Conservation (phyloP, 2,113 vertebrate genomes). For the Gnathonemus longibarbis region DNA sequence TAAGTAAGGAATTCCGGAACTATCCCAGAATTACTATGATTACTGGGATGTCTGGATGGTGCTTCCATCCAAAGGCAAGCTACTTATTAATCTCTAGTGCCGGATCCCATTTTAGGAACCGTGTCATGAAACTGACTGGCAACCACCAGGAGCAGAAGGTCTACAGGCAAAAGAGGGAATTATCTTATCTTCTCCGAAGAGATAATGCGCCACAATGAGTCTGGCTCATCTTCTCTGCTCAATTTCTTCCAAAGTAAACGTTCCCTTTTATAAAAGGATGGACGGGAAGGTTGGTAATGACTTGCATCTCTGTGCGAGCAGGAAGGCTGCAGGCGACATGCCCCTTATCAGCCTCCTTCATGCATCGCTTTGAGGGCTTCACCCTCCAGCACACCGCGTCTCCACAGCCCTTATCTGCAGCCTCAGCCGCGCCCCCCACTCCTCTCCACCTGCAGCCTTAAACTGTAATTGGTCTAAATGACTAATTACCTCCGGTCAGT, state of each 20-base stretch:
- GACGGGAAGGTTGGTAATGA: not conserved
- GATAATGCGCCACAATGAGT: not conserved
- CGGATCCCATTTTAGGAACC: not conserved
- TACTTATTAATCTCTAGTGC: not conserved
- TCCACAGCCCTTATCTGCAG: not conserved
- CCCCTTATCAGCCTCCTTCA: not conserved
- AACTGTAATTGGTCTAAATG: not conserved
- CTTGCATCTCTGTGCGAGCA: not conserved
- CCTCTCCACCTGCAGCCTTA: not conserved
- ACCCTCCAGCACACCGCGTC: no score
- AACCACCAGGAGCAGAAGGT: not conserved
- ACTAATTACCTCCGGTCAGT: not conserved
- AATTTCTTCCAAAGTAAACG: not conserved
- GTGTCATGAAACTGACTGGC: not conserved
- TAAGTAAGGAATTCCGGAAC: not conserved
- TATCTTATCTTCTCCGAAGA: not conserved
- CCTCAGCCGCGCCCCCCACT: not conserved
- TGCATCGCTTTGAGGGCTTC: not conserved
- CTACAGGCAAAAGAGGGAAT: not conserved
- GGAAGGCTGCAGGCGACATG: not conserved
- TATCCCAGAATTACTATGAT: not conserved
- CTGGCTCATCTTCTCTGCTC: not conserved
- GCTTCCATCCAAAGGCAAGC: not conserved
- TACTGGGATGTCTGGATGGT: not conserved
- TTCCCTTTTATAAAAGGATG: not conserved